A percentile compares a stretch with the other conserved stretches of the same genome.
These are phyloP conservation scores for Charina bottae DNA, from an alignment of 2,113 vertebrate species.

Conservation along the genomic window DNA sequence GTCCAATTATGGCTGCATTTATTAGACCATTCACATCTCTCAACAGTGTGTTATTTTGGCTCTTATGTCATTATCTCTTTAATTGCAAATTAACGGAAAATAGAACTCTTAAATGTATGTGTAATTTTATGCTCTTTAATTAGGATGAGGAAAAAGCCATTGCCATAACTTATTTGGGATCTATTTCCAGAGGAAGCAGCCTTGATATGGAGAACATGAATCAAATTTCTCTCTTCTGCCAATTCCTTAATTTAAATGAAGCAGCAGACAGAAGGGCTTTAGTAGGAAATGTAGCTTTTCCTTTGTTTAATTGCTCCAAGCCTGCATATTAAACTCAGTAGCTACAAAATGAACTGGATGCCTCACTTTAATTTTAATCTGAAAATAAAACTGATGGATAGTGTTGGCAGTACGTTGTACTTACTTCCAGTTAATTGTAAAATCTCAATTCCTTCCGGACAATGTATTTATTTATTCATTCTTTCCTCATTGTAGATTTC, in stretches of 20 bases:
- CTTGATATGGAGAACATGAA: not conserved
- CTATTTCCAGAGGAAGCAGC: not conserved
- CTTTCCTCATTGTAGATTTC: not conserved
- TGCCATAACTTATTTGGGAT: not conserved
- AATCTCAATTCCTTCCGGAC: not conserved
- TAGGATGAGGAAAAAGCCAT: not conserved
- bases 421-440: slow-evolving; percentile 3
- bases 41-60: not conserved
- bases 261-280: not conserved
- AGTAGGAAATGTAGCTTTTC: slow-evolving; percentile 7
- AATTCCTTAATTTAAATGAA: not conserved
- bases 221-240: not conserved
- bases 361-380: not conserved
- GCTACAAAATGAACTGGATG: not conserved
- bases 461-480: not conserved
- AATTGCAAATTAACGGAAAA: not conserved
- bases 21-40: not conserved
- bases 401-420: not conserved
- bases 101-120: not conserved
- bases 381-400: not conserved
- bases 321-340: not conserved
- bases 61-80: not conserved
- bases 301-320: slow-evolving; percentile 11
- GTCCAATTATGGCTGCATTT: not conserved
- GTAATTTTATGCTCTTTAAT: not conserved